phyloP scores from a whole-genome alignment of 2,113 vertebrate genomes.

The Dromaius novaehollandiae region DNA sequence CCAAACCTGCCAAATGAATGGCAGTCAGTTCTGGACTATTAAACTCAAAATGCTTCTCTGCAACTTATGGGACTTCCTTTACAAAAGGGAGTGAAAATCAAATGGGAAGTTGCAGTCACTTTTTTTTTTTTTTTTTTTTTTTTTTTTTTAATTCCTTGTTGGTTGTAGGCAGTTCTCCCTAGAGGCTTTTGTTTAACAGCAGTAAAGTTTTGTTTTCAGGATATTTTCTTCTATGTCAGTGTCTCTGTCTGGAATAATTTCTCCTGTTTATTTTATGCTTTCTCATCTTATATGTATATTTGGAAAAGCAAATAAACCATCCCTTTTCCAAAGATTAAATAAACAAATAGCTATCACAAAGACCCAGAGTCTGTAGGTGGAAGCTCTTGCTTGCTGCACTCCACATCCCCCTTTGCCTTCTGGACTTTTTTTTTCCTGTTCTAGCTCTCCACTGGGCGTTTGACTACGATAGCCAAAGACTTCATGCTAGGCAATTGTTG shows the following conservation, averaged over 20 bases:
- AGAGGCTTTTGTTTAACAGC: neutral
- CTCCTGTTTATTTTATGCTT: neutral
- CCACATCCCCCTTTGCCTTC: neutral
- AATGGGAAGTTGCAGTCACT: neutral
- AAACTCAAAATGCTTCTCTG: slow-evolving; percentile 65
- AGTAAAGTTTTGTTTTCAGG: neutral
- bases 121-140: neutral
- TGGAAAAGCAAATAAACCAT: neutral
- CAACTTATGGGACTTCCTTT: slow-evolving; percentile 62
- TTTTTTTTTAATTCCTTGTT: rapidly evolving
- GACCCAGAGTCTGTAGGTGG: neutral
- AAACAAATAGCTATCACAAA: neutral
- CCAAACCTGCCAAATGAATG: slow-evolving; percentile 65
- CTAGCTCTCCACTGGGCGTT: neutral
- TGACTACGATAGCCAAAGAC: neutral
- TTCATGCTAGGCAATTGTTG: neutral
- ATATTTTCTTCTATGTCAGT: neutral
- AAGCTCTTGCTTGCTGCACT: neutral
- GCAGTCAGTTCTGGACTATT: slow-evolving; percentile 65
- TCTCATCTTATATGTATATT: neutral
- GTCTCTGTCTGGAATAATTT: neutral
- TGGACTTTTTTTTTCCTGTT: neutral
- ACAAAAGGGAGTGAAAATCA: slow-evolving; percentile 7
- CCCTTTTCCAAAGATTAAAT: neutral
- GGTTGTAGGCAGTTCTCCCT: neutral